Percentiles rank a stretch among this genome's conserved stretches.
These are phyloP conservation scores for Didymodactylos carnosus DNA, from an alignment of 2,888 invertebrate genomes.

Conservation along the genomic window DNA sequence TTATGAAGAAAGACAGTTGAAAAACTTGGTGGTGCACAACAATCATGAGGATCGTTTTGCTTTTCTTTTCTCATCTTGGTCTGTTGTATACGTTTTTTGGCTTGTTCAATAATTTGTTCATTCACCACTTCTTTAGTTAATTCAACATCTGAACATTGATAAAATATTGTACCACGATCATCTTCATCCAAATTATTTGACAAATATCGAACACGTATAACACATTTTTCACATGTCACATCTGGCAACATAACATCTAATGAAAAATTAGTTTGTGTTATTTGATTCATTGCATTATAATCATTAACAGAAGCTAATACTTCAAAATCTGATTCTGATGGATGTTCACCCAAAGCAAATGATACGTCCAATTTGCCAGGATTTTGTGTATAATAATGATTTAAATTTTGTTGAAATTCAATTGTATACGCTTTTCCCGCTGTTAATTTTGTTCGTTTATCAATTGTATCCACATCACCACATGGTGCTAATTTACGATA, in stretches of 20 bases:
- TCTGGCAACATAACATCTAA: not conserved
- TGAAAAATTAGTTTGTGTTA: not conserved
- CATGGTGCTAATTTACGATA: not conserved
- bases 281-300: not conserved
- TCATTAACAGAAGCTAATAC: not conserved
- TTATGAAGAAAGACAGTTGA: not conserved
- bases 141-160: not conserved
- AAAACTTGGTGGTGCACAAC: not conserved
- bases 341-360: not conserved
- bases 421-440: not conserved
- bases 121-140: not conserved
- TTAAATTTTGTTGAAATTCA: not conserved
- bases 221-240: not conserved
- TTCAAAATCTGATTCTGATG: not conserved
- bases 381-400: not conserved
- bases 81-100: not conserved
- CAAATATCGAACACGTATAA: not conserved
- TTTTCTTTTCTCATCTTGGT: not conserved
- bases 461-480: not conserved
- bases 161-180: not conserved
- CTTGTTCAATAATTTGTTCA: not conserved
- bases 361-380: not conserved
- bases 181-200: not conserved
- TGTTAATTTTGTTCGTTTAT: not conserved
- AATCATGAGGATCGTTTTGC: conserved; percentile 1